Conservation (phyloP, 2,113 vertebrate species). For the Brachypodius melanocephalos region DNA sequence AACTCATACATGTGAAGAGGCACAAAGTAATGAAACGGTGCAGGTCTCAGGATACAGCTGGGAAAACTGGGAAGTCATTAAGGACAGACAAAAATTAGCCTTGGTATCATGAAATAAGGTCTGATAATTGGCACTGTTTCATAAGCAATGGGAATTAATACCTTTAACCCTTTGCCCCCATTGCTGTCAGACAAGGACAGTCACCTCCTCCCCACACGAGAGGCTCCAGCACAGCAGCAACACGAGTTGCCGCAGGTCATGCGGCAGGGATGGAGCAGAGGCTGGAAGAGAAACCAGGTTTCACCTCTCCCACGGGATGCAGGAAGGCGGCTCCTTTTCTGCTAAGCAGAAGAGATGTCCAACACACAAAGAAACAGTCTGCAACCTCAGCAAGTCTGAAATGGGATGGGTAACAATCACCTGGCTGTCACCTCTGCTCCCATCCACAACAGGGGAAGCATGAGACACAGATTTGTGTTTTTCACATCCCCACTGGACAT, state of each 20-base stretch:
- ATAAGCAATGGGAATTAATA: background rate
- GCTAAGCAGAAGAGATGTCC: background rate
- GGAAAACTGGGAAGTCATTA: conserved; percentile 38
- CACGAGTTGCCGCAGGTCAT: background rate
- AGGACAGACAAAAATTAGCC: conserved; percentile 25
- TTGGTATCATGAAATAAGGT: conserved; percentile 34
- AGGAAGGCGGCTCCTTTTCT: background rate
- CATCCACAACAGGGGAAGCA: accelerated
- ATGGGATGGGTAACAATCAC: background rate
- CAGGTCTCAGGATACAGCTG: background rate
- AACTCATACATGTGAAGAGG: background rate
- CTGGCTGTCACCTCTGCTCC: background rate
- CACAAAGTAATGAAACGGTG: background rate
- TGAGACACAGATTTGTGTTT: background rate
- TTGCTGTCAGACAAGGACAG: background rate
- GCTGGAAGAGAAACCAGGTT: background rate
- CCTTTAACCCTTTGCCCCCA: background rate
- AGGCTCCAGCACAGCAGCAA: background rate
- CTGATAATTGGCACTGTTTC: conserved; percentile 32
- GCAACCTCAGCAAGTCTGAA: background rate
- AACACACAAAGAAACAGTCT: background rate
- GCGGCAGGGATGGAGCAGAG: background rate
- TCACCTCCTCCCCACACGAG: background rate
- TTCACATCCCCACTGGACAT: background rate
- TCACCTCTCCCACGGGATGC: background rate